These are phyloP conservation scores for Nephotettix cincticeps DNA, from an alignment of 1,140 invertebrate genomes.

Conservation along the genomic window DNA sequence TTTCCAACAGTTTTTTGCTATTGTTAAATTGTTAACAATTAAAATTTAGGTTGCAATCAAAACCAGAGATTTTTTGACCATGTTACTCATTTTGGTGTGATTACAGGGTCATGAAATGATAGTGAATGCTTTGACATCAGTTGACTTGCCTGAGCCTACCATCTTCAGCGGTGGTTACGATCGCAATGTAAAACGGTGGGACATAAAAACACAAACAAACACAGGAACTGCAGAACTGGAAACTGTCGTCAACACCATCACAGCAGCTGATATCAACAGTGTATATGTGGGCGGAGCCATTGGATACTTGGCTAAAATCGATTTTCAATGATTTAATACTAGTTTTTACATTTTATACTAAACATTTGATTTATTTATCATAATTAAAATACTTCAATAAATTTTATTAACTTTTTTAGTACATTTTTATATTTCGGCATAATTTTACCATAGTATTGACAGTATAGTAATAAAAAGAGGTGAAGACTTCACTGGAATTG, in stretches of 20 bases:
- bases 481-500: too few relatives aligned
- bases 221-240: slow-evolving; percentile 41
- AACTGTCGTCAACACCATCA: slow-evolving; percentile 46
- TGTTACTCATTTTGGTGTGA: too few relatives aligned
- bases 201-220: slow-evolving; percentile 37
- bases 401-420: not conserved
- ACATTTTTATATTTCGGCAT: not conserved
- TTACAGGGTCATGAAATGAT: slow-evolving; percentile 49
- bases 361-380: not conserved
- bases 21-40: too few relatives aligned
- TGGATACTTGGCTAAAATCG: slow-evolving; percentile 46
- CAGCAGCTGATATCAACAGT: slow-evolving; percentile 41
- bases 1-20: too few relatives aligned
- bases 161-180: slow-evolving; percentile 51
- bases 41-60: too few relatives aligned
- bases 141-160: slow-evolving; percentile 39
- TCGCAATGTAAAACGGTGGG: slow-evolving; percentile 50
- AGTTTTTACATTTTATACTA: too few relatives aligned
- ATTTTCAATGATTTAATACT: slow-evolving; percentile 27
- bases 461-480: too few relatives aligned
- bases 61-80: too few relatives aligned
- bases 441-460: too few relatives aligned
- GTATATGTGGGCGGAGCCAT: slow-evolving; percentile 47
- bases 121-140: slow-evolving; percentile 44
- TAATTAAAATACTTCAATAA: not conserved